Conservation (phyloP, 2,888 invertebrate genomes). For the Pachycephus smyrnensis region DNA sequence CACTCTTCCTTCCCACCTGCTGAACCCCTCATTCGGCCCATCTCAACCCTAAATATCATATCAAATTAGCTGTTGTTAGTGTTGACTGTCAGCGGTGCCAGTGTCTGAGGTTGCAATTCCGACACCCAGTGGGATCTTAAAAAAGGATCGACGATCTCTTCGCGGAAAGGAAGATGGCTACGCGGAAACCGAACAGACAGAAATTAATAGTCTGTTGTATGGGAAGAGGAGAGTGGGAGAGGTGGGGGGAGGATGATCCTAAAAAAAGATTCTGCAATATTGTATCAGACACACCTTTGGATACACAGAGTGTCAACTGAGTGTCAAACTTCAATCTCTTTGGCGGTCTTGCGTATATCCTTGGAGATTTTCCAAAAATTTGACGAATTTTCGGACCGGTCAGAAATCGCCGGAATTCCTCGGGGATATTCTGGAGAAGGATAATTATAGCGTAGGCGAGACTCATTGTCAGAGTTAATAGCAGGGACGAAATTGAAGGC, state of each 20-base stretch:
- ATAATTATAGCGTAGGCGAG: background rate
- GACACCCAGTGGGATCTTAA: background rate
- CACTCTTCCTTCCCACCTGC: background rate
- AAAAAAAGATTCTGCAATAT: background rate
- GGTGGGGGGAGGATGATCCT: background rate
- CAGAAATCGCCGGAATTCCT: background rate
- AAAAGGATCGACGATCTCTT: background rate
- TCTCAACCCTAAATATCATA: background rate
- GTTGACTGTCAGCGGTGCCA: background rate
- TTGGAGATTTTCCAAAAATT: background rate
- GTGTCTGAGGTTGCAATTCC: background rate
- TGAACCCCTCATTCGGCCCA: background rate
- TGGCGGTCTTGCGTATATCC: background rate
- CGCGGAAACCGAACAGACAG: background rate
- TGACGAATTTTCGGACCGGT: background rate
- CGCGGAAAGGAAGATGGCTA: background rate
- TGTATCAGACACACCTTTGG: background rate
- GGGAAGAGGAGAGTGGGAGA: background rate
- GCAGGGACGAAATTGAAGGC: background rate
- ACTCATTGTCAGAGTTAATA: background rate
- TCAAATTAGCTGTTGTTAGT: background rate
- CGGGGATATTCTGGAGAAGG: background rate
- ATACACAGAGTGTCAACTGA: background rate
- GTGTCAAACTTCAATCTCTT: background rate
- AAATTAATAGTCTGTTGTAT: background rate